phyloP scores from a whole-genome alignment of 1,140 invertebrate species.

The Drosophila simulans region DNA sequence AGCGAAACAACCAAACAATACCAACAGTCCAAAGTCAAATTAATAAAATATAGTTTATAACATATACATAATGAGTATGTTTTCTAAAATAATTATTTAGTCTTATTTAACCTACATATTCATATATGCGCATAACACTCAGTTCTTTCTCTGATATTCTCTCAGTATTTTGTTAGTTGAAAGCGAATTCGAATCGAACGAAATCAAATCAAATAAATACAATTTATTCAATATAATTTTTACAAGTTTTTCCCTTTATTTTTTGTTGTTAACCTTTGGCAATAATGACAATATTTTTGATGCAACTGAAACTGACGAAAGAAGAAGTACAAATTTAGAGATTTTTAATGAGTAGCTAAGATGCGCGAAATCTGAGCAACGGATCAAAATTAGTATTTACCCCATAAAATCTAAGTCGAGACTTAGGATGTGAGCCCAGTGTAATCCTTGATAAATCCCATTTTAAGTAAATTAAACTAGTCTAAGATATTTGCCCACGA shows the following conservation, averaged over 20 bases:
- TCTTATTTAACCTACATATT: constrained; percentile 31
- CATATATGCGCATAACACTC: constrained; percentile 6
- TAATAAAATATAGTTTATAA: constrained; percentile 66
- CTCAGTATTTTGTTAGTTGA: constrained; percentile 66
- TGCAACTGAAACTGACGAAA: constrained; percentile 60
- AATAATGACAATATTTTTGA: constrained; percentile 80
- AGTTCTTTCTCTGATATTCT: constrained; percentile 42
- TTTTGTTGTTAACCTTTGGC: constrained; percentile 42
- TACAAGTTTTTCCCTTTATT: constrained; percentile 4
- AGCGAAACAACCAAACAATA: constrained; percentile 46
- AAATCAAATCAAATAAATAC: constrained; percentile 52
- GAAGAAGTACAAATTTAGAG: constrained; percentile 78
- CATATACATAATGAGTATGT: constrained; percentile 25
- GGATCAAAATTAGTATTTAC: constrained; percentile 73
- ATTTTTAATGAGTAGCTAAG: constrained; percentile 51
- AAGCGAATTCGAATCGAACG: constrained; percentile 25
- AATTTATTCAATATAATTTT: constrained; percentile 41
- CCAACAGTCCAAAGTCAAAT: constrained; percentile 76
- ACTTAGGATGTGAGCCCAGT: constrained; percentile 47
- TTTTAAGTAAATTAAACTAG: constrained; percentile 26
- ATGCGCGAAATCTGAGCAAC: constrained; percentile 58
- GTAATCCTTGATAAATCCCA: constrained; percentile 22
- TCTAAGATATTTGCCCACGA: constrained; percentile 38
- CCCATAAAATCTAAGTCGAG: constrained; percentile 14
- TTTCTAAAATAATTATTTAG: constrained; percentile 53